Conservation (phyloP, 2,113 vertebrate genomes). For the Rhinichthys klamathensis region DNA sequence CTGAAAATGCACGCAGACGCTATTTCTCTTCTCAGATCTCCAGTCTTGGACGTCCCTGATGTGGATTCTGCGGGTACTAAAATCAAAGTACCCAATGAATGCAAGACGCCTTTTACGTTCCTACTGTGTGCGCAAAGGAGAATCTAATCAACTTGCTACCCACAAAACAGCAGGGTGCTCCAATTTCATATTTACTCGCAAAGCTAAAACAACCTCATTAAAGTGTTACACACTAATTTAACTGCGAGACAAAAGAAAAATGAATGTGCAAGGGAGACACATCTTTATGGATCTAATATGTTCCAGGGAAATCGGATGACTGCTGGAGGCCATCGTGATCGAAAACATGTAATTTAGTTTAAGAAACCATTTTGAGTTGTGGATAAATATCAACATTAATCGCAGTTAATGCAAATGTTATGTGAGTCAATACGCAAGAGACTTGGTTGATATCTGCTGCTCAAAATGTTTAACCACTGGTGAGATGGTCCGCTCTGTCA, state of each 20-base stretch:
- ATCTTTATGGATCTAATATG: conserved; percentile 29
- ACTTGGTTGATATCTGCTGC: not conserved
- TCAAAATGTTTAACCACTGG: not conserved
- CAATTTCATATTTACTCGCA: conserved; percentile 43
- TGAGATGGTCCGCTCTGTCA: not conserved
- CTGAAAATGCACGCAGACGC: not conserved
- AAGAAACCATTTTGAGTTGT: not conserved
- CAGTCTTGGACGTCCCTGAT: not conserved
- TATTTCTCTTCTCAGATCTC: not conserved
- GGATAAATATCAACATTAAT: not conserved
- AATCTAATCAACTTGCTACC: conserved; percentile 46
- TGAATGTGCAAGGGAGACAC: not conserved
- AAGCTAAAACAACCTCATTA: conserved; percentile 46
- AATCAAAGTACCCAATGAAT: conserved; percentile 34
- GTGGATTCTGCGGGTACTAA: not conserved
- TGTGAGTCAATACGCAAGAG: not conserved
- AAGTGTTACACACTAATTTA: conserved; percentile 39
- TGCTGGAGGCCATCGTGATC: not conserved
- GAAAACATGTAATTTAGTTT: not conserved
- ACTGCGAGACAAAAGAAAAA: conserved; percentile 27
- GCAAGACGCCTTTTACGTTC: conserved; percentile 20
- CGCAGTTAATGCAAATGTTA: not conserved
- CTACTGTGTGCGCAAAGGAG: conserved; percentile 23
- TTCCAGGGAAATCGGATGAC: conserved; percentile 1
- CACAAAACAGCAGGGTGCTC: conserved; percentile 47